Conservation (phyloP, 2,797 vertebrate genomes). For the Vespertilio murinus region DNA sequence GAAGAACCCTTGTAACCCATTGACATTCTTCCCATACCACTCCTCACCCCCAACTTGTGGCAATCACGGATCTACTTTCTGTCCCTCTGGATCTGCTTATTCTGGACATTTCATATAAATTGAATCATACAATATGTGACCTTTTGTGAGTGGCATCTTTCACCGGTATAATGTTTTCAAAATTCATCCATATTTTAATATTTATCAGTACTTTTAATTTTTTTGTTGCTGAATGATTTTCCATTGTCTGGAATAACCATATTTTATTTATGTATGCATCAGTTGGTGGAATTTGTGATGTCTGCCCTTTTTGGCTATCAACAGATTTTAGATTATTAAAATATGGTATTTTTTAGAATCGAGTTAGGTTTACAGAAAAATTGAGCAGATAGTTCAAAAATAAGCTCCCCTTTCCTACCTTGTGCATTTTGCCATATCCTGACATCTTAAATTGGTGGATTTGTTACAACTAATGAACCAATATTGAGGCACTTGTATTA, state of each 20-base stretch:
- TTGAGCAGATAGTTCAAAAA: neutral
- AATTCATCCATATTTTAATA: neutral
- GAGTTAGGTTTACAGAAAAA: neutral
- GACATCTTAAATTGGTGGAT: neutral
- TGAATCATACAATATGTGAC: neutral
- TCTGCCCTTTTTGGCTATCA: neutral
- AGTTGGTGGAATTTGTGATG: neutral
- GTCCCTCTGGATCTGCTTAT: neutral
- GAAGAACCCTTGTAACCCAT: neutral
- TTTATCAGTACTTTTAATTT: neutral
- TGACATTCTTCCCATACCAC: neutral
- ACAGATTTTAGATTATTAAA: neutral
- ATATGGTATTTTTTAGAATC: neutral
- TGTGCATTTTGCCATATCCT: neutral
- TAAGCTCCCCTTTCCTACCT: neutral
- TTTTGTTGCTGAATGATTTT: neutral
- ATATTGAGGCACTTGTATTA: neutral
- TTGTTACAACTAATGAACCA: neutral
- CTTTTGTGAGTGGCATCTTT: neutral
- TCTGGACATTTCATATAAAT: neutral
- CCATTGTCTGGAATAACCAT: neutral
- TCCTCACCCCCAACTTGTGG: accelerated
- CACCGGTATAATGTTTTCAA: neutral
- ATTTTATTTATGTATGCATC: neutral
- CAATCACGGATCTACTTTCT: neutral